phyloP scores from a whole-genome alignment of 2,888 invertebrate genomes.

The Elegia similella region DNA sequence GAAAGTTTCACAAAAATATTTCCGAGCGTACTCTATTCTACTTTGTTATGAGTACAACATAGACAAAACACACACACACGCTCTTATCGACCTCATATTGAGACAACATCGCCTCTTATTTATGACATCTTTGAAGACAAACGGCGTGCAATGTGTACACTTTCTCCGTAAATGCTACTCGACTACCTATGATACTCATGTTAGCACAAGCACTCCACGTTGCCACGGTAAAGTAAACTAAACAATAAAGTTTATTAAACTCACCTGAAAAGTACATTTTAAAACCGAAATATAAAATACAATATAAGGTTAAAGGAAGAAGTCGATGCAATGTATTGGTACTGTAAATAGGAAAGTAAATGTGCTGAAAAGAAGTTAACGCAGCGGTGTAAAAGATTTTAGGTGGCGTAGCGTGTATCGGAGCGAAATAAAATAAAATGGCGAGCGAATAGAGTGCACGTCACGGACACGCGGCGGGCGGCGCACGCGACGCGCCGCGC shows the following conservation, averaged over 20 bases:
- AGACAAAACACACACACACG: conserved; percentile 49
- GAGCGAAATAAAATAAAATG: conserved; percentile 68
- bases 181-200: background rate
- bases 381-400: conserved; percentile 48
- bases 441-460: conserved; percentile 60
- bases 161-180: background rate
- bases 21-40: conserved; percentile 58
- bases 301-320: background rate
- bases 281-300: background rate
- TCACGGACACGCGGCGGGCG: conserved; percentile 62
- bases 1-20: conserved; percentile 78
- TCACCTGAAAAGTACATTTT: background rate
- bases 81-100: conserved; percentile 45
- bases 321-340: background rate
- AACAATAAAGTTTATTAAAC: too few species aligned
- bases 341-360: conserved; percentile 25
- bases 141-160: conserved; percentile 23
- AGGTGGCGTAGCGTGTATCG: conserved; percentile 45
- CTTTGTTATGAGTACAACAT: conserved; percentile 58
- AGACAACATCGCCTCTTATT: conserved; percentile 38
- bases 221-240: background rate
- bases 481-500: conserved; percentile 71
- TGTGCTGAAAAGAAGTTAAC: conserved; percentile 29
- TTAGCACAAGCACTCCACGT: background rate
- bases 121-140: conserved; percentile 35